phyloP scores from a whole-genome alignment of 2,113 vertebrate species.

The Isichthys henryi region DNA sequence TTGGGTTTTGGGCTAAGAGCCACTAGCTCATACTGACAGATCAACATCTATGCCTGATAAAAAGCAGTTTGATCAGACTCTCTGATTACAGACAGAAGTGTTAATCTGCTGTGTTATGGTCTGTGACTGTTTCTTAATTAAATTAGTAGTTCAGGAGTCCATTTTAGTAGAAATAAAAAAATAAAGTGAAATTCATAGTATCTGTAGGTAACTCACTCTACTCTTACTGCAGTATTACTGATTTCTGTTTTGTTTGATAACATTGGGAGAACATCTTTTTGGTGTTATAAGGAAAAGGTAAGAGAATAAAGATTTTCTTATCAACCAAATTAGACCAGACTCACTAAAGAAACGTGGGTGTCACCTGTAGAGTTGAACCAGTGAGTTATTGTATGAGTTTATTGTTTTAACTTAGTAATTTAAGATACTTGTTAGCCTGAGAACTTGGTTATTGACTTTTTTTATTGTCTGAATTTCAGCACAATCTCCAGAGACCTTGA shows the following conservation, averaged over 20 bases:
- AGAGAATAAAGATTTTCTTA: too few relatives aligned
- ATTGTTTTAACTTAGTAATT: background rate
- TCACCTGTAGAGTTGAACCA: background rate
- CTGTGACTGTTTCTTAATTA: background rate
- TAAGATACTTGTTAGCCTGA: background rate
- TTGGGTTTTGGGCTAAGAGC: background rate
- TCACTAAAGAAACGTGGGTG: background rate
- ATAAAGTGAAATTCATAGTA: background rate
- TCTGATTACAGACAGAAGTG: background rate
- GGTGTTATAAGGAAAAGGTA: too few relatives aligned
- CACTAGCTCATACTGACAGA: background rate
- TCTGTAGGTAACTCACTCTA: background rate
- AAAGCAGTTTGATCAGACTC: background rate
- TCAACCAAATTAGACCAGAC: too few relatives aligned
- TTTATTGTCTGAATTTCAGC: too few relatives aligned
- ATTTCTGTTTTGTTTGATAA: too few relatives aligned
- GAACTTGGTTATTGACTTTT: background rate
- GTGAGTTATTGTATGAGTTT: background rate
- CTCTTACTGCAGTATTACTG: too few relatives aligned
- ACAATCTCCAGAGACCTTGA: too few relatives aligned
- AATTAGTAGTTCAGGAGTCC: background rate
- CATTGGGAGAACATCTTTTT: too few relatives aligned
- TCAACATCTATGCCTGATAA: background rate
- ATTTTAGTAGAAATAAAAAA: background rate
- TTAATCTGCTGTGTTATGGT: background rate